Base-by-base conservation (phyloP, 1,140 invertebrate genomes). In the Drosophila insularis region DNA sequence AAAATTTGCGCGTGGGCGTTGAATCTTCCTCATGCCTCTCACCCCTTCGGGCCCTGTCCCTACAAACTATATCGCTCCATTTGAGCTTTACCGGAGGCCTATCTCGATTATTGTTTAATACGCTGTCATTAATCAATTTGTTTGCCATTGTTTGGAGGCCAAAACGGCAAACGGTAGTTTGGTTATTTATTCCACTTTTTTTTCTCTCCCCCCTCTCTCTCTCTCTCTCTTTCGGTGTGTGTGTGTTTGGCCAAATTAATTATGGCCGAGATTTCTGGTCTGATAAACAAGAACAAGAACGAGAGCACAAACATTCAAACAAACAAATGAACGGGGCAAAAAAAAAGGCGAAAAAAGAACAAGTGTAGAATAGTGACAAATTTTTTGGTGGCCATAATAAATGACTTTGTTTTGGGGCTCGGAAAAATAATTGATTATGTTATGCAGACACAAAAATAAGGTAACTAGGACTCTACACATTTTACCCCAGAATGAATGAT, bases 101-200 rank as follows among this genome's bases (percentile, higher is more conserved):
- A 87, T 87, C 84, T 89, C 84, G 84, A 87, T 87, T 87, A 87
- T 87, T 89, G 84, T 87, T 87, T 87, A 87, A 87, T 87, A 80
- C 80, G 84, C 73, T 80, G 84, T 89, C 84, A 87, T 87, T 87
- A 87, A 87, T 87, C 84, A 87, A 87, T 87, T 87, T 87, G 84
- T 84, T 87, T 82, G 82, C 76, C 84, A 87, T 87, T 87, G 82
- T 87, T 87, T 77, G 82, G 79, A 70, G 21, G 58, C 75, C 43
- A 21, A 39, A 39, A 39, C 35, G 58, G 32, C 32, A 46, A 71
- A 68, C 74, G 70, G 62, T 72, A 64, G 81, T 68, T 78, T 71
- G 61, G 54, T 73, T 68, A 65, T 56, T 35, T 55, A 23, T 71
- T 58, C 19, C 39, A 56, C 8, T 61, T 61, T 55, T 58, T 68